A percentile compares a stretch with the other conserved stretches of the same genome.
Evolutionary conservation across 2,113 vertebrate species (phyloP).

Genomic region (Gallinago media): DNA sequence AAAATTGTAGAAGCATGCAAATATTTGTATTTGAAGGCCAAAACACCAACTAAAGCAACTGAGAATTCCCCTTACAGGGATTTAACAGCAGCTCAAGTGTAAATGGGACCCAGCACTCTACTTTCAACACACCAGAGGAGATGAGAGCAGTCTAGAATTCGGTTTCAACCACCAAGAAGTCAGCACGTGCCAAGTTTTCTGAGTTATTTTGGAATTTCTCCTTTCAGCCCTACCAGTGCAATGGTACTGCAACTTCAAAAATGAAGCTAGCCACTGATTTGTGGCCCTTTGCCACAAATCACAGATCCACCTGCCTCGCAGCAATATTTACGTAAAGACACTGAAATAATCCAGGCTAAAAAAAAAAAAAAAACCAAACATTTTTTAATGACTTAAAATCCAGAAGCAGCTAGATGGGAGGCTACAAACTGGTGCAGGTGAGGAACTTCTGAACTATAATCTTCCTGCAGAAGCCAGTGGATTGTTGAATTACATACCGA

Average conservation of each 20-base stretch:
- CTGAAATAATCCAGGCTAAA: not conserved
- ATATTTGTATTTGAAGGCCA: not conserved
- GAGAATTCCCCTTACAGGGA: not conserved
- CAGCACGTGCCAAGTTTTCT: not conserved
- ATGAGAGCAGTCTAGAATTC: not conserved
- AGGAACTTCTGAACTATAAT: not conserved
- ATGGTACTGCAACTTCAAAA: not conserved
- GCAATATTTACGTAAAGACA: not conserved
- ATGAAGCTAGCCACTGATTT: not conserved
- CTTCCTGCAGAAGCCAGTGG: not conserved
- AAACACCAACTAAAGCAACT: not conserved
- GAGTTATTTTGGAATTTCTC: not conserved
- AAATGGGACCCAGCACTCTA: not conserved
- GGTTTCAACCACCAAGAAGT: not conserved
- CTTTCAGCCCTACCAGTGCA: not conserved
- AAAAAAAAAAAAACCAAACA: not conserved
- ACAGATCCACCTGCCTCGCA: not conserved
- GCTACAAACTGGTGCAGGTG: not conserved
- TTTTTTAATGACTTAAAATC: not conserved
- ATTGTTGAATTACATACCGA: not conserved
- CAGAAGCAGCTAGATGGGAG: not conserved
- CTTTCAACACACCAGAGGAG: not conserved
- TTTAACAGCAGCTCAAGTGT: not conserved
- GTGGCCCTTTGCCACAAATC: not conserved
- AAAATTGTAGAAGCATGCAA: not conserved